A percentile compares a stretch with the other conserved stretches of the same genome.
phyloP scores from a whole-genome alignment of 2,113 vertebrate species.

The Hiodon alosoides region DNA sequence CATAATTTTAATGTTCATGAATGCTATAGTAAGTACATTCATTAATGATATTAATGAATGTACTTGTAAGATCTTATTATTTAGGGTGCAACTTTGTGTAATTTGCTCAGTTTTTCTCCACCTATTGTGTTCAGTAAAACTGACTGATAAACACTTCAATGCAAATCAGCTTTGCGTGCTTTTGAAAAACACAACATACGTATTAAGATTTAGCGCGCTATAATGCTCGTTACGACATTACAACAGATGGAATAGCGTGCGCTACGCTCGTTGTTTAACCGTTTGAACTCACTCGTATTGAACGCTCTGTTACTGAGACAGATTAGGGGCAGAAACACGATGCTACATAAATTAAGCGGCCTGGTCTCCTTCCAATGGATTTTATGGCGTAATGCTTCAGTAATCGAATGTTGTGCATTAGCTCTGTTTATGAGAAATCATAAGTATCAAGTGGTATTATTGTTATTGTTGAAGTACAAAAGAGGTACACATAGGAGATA shows the following conservation, averaged over 20 bases:
- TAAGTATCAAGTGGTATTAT: conserved; percentile 35
- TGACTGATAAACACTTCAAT: too few relatives aligned
- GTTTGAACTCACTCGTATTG: conserved; percentile 42
- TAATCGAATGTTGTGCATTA: conserved; percentile 61
- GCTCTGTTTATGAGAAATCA: conserved; percentile 46
- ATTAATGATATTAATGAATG: too few relatives aligned
- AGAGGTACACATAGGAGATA: background rate
- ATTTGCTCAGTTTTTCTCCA: too few relatives aligned
- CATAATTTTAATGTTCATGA: too few relatives aligned
- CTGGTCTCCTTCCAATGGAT: conserved; percentile 49
- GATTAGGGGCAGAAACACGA: conserved; percentile 55
- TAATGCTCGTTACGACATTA: background rate
- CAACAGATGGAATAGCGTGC: conserved; percentile 45
- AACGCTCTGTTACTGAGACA: conserved; percentile 49
- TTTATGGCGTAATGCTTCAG: conserved; percentile 55
- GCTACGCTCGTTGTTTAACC: conserved; percentile 53
- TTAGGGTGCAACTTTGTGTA: too few relatives aligned
- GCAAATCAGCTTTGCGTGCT: too few relatives aligned
- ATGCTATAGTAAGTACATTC: too few relatives aligned
- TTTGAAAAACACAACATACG: too few relatives aligned
- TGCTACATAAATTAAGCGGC: conserved; percentile 54
- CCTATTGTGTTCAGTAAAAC: too few relatives aligned
- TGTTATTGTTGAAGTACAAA: conserved; percentile 14
- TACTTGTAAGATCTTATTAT: too few relatives aligned
- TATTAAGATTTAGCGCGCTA: background rate